Evolutionary conservation across 1,140 invertebrate genomes (phyloP).

Genomic region (Pygmarrhopalites habei): DNA sequence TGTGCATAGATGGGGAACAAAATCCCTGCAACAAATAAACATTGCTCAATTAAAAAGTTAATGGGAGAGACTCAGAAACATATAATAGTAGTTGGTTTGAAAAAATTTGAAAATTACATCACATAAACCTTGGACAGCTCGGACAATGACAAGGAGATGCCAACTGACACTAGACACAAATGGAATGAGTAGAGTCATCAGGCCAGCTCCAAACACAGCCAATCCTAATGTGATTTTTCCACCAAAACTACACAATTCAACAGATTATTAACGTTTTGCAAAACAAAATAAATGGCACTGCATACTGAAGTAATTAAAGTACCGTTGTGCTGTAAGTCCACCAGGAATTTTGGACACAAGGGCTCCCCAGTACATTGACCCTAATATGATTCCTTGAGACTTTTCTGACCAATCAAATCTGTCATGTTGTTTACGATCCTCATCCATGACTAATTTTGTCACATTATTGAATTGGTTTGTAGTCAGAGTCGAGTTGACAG

Average conservation of each 20-base stretch:
- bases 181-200: neutral
- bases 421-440: neutral
- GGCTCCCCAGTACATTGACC: slow-evolving; percentile 78
- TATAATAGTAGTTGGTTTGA: too few species aligned
- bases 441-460: neutral
- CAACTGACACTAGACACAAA: neutral
- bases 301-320: too few species aligned
- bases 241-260: too few species aligned
- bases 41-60: too few species aligned
- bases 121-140: slow-evolving; percentile 79
- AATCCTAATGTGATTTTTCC: slow-evolving; percentile 63
- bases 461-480: neutral
- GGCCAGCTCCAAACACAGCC: slow-evolving; percentile 63
- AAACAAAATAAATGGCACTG: too few species aligned
- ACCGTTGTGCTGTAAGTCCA: slow-evolving; percentile 58
- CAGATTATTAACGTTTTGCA: too few species aligned
- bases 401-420: slow-evolving; percentile 2
- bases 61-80: too few species aligned
- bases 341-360: slow-evolving; percentile 53
- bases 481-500: neutral
- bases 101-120: too few species aligned
- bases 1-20: slow-evolving; percentile 71
- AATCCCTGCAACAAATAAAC: too few species aligned
- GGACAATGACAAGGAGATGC: slow-evolving; percentile 57
- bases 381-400: slow-evolving; percentile 64